Percentiles rank a stretch among this genome's conserved stretches.
Evolutionary conservation across 2,113 vertebrate genomes (phyloP).

Genomic region (Rhadina sibilatrix): DNA sequence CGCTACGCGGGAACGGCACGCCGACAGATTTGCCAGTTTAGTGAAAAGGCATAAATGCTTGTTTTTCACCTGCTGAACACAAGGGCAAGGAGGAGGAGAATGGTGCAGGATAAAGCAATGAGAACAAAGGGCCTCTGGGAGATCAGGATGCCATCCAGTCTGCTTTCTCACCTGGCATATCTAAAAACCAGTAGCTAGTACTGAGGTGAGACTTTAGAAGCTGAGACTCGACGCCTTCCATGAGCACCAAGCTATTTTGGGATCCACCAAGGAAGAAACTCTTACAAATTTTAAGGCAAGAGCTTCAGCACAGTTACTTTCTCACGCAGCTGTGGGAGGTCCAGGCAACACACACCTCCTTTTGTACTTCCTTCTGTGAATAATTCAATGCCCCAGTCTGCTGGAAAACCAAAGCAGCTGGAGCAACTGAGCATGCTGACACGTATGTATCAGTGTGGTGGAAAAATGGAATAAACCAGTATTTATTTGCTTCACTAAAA

Average conservation of each 20-base stretch:
- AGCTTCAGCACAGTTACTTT: not conserved
- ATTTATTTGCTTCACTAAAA: not conserved
- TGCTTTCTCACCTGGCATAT: not conserved
- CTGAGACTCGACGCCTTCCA: not conserved
- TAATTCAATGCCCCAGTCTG: not conserved
- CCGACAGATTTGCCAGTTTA: not conserved
- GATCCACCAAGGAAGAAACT: not conserved
- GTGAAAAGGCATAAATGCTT: not conserved
- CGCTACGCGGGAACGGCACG: not conserved
- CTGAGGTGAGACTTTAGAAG: not conserved
- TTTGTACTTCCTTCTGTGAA: not conserved
- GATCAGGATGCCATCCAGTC: not conserved
- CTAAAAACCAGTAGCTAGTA: not conserved
- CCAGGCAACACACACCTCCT: rapidly evolving
- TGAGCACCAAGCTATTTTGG: not conserved
- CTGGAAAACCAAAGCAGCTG: not conserved
- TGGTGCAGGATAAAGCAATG: not conserved
- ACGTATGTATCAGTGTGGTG: not conserved
- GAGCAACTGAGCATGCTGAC: not conserved
- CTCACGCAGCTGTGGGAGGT: not conserved
- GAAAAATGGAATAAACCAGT: not conserved
- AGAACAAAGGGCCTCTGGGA: not conserved
- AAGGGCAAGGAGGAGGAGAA: not conserved
- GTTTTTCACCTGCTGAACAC: not conserved
- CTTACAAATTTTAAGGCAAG: not conserved